Evolutionary conservation across 2,888 invertebrate species (phyloP).

Genomic region (Tholera decimalis): DNA sequence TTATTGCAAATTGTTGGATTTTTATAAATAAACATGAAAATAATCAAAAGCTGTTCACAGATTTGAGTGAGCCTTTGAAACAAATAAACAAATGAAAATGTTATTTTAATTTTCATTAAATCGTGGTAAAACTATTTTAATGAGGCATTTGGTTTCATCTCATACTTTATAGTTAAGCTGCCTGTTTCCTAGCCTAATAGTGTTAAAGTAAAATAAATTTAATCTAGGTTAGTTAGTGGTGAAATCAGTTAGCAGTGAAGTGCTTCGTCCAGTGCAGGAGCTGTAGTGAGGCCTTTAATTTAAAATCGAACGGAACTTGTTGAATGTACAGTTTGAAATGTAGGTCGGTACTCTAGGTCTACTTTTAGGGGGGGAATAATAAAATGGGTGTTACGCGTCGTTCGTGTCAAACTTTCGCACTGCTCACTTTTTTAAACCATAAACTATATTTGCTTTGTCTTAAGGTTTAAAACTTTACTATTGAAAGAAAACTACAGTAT

Average conservation of each 20-base stretch:
- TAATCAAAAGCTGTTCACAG: no score
- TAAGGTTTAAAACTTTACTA: no score
- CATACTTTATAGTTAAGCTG: conserved; percentile 50
- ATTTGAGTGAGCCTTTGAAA: no score
- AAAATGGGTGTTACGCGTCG: no score
- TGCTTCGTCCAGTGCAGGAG: conserved; percentile 3
- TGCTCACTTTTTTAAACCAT: not conserved
- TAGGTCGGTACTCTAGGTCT: not conserved
- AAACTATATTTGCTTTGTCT: not conserved
- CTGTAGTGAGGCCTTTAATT: conserved; percentile 12
- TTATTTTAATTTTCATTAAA: conserved; percentile 86
- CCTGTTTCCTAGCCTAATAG: conserved; percentile 45
- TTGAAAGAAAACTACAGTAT: no score
- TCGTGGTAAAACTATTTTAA: conserved; percentile 78
- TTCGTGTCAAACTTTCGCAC: not conserved
- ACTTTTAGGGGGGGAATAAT: not conserved
- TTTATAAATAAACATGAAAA: no score
- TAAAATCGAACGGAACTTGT: conserved; percentile 20
- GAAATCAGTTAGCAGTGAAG: conserved; percentile 24
- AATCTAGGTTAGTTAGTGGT: conserved; percentile 45
- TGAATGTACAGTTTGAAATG: conserved; percentile 15
- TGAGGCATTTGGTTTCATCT: conserved; percentile 67
- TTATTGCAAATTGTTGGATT: no score
- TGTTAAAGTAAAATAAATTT: conserved; percentile 61
- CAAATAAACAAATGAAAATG: no score